phyloP scores from a whole-genome alignment of 2,113 vertebrate species.

The Zosterops hypoxanthus region DNA sequence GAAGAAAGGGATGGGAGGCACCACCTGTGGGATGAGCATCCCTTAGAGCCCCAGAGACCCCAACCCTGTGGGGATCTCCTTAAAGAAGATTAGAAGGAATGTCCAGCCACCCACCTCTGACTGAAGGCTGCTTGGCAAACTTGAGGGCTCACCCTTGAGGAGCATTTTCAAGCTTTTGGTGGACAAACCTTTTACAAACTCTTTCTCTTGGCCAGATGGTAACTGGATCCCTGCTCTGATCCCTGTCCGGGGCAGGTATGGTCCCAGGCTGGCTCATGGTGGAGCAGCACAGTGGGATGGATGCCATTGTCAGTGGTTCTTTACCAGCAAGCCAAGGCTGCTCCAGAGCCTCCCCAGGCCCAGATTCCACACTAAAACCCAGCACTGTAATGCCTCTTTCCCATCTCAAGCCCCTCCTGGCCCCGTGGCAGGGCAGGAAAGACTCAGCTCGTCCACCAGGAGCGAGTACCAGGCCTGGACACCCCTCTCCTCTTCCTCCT shows the following conservation, averaged over 20 bases:
- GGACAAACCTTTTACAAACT: background rate
- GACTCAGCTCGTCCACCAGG: background rate
- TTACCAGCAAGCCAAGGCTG: background rate
- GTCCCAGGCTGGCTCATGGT: accelerated
- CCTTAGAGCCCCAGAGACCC: background rate
- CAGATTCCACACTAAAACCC: background rate
- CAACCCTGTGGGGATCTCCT: background rate
- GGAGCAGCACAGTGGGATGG: background rate
- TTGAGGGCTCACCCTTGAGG: background rate
- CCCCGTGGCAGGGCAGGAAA: accelerated
- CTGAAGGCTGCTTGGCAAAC: accelerated
- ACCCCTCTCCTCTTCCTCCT: background rate
- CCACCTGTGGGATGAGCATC: background rate
- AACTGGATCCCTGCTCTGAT: background rate
- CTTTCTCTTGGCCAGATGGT: background rate
- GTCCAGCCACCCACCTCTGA: background rate
- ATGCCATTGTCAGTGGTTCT: background rate
- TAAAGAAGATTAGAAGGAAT: background rate
- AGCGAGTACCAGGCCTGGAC: background rate
- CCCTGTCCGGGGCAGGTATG: background rate
- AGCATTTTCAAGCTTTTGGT: background rate
- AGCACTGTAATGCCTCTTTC: accelerated
- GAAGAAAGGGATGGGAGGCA: background rate
- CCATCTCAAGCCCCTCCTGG: background rate
- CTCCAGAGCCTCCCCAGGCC: background rate